Conservation (phyloP, 1,140 invertebrate genomes). For the Drosophila aff. region DNA sequence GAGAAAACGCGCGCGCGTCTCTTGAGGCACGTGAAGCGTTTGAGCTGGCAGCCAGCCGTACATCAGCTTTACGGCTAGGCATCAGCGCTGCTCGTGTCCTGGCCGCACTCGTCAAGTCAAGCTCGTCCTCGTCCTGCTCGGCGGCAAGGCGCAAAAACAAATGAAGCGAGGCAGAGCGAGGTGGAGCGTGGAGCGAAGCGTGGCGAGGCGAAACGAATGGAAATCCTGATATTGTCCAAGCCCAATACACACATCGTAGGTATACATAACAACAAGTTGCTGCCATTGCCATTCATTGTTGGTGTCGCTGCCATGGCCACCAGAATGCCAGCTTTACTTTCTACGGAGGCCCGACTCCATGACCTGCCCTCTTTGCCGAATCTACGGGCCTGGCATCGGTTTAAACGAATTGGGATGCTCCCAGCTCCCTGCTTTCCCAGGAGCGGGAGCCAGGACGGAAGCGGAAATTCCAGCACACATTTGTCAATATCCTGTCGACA, state of each 20-base stretch:
- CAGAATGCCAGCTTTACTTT: constrained; percentile 49
- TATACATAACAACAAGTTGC: constrained; percentile 63
- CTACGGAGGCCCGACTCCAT: constrained; percentile 37
- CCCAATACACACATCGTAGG: constrained; percentile 28
- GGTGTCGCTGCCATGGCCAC: constrained; percentile 36
- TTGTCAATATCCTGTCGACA: constrained; percentile 53
- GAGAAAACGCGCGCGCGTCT: constrained; percentile 64
- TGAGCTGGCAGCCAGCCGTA: constrained; percentile 69
- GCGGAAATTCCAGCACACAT: constrained; percentile 46
- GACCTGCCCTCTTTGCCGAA: constrained; percentile 39
- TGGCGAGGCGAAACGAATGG: constrained; percentile 27
- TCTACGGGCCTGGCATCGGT: constrained; percentile 18
- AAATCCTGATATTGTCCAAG: constrained; percentile 51
- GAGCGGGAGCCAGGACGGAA: neutral
- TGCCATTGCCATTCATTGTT: constrained; percentile 46
- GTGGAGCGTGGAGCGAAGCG: constrained; percentile 19
- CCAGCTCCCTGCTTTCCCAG: neutral
- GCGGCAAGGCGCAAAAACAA: constrained; percentile 50
- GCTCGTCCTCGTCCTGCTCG: constrained; percentile 51
- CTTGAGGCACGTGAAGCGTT: constrained; percentile 77
- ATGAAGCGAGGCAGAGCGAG: constrained; percentile 50
- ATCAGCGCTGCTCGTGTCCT: constrained; percentile 46
- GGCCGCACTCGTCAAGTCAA: constrained; percentile 52
- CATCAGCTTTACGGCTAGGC: constrained; percentile 73
- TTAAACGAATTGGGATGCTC: constrained; percentile 25